Percentiles rank a stretch among this genome's conserved stretches.
These are phyloP conservation scores for Leucoraja ocellata DNA, from an alignment of 2,797 vertebrate species.

Conservation along the genomic window DNA sequence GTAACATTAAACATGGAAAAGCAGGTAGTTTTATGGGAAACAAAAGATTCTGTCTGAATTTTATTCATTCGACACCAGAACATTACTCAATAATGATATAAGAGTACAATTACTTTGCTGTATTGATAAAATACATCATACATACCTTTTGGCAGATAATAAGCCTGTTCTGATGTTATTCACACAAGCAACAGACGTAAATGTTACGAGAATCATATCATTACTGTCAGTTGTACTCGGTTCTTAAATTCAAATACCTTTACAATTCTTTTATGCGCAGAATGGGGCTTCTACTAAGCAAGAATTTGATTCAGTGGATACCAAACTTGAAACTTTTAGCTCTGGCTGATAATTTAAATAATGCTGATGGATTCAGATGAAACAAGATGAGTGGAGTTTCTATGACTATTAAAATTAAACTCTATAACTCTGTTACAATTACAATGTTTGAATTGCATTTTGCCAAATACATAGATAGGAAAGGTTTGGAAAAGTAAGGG, in stretches of 20 bases:
- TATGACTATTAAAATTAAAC: no score
- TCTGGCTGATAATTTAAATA: neutral
- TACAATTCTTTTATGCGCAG: neutral
- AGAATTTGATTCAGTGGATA: neutral
- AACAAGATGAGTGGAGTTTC: neutral
- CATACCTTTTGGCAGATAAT: neutral
- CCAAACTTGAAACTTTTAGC: neutral
- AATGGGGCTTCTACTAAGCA: neutral
- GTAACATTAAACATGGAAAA: neutral
- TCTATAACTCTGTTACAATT: no score
- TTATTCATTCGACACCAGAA: neutral
- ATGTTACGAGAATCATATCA: neutral
- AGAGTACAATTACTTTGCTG: neutral
- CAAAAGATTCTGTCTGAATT: neutral
- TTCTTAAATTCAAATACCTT: neutral
- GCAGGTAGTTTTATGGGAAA: neutral
- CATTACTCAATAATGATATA: neutral
- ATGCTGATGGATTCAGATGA: neutral
- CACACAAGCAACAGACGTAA: neutral
- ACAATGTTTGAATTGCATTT: no score
- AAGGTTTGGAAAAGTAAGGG: no score
- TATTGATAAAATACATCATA: neutral
- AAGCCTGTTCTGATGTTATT: neutral
- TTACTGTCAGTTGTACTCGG: neutral
- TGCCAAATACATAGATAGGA: no score